A percentile compares a stretch with the other conserved stretches of the same genome.
Conservation (phyloP, 2,888 invertebrate genomes). For the Hirtodrosophila duncani region DNA sequence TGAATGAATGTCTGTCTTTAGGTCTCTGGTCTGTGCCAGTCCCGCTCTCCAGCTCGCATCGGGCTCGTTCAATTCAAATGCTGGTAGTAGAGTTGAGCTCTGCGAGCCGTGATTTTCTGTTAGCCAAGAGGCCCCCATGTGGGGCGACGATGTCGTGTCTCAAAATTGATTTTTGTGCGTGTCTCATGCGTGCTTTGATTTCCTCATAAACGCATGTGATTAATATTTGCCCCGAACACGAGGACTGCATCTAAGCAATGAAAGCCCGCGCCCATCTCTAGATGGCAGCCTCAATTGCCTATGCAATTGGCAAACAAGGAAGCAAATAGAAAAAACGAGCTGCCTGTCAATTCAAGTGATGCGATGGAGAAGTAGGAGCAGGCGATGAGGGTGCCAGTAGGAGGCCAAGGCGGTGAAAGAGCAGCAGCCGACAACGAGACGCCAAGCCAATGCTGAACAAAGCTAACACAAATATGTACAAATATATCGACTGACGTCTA, state of each 20-base stretch:
- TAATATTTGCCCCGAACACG: too few relatives aligned
- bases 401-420: slow-evolving; percentile 1
- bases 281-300: slow-evolving; percentile 54
- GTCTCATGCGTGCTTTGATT: too few relatives aligned
- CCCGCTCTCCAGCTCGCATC: neutral
- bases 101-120: too few relatives aligned
- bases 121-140: too few relatives aligned
- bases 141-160: too few relatives aligned
- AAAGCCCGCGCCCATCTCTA: too few relatives aligned
- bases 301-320: slow-evolving; percentile 67
- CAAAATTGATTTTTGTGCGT: too few relatives aligned
- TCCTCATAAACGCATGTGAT: too few relatives aligned
- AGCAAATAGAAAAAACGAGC: slow-evolving; percentile 39
- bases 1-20: slow-evolving; percentile 21
- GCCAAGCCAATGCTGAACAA: slow-evolving; percentile 2
- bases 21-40: neutral
- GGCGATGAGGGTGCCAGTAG: neutral
- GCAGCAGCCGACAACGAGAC: slow-evolving; percentile 17
- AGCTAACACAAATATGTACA: neutral
- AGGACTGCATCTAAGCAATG: too few relatives aligned
- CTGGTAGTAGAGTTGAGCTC: slow-evolving; percentile 28
- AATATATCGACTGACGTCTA: neutral
- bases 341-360: slow-evolving; percentile 62
- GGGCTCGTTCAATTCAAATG: slow-evolving; percentile 47
- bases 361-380: slow-evolving; percentile 18